Base-by-base conservation (phyloP, 2,888 invertebrate species). In the Ganaspis brasiliensis region DNA sequence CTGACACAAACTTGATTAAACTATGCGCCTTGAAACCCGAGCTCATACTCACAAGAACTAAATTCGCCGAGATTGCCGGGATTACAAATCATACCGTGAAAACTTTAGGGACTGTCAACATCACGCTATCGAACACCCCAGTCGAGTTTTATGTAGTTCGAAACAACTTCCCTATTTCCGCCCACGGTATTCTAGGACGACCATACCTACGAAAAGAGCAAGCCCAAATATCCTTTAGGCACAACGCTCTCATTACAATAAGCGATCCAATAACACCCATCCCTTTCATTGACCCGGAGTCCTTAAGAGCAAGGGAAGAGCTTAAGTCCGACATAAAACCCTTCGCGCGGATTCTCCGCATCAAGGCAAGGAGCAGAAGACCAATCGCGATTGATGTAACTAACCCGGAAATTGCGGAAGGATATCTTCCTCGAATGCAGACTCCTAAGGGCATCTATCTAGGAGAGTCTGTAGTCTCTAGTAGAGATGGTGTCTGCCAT, bases 181-280 rank as follows among this genome's bases (percentile, higher is more conserved):
- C 56, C 9, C 10, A 56, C 10, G 56, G 56, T 16, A 56, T 56
- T 21, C 3, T 24, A 21, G 56, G 56, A 2, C 6, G 56, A 14
- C 21, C 24, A 0, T 24, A 21, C 56, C 3, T 56, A 10, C 10
- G 24, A 21, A 5, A 56, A 12, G 56, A 56, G 10, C 56, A 56
- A 16, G 56, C 56, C 3, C 56, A 56, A 56, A 56, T 56, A 12
- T 56, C 56, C 6, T 56, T 56, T 4, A 56, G 56, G 21, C 56
- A 56, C 12, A 56, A 56, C 10, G 8, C 24, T 8, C 12, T 56
- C 9, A 21, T 56, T 0, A 24, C 56, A 1, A 14, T 45, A 1
- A 14, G 9, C 9, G 9, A 12, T 21, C 56, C 56, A 9, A 21
- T 56, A 21, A 56, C 56, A 0, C 56, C 56, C 2, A 56, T 56